Percentiles rank a stretch among this genome's conserved stretches.
Conservation (phyloP, 2,113 vertebrate genomes). For the Melanotaenia duboulayi region DNA sequence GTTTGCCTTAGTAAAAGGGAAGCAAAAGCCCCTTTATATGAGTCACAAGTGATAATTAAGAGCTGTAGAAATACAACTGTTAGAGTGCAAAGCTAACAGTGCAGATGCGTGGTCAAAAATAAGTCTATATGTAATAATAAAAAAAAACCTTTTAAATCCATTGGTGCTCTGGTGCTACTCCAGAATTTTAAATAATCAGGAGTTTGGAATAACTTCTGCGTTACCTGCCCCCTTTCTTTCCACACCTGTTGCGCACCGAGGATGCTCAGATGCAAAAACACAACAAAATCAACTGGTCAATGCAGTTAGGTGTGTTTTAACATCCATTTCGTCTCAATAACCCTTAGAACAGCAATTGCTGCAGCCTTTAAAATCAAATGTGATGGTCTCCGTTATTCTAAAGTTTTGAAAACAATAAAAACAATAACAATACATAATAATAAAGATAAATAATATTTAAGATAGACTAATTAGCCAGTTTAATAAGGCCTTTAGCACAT, state of each 20-base stretch:
- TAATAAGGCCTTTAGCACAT: no score
- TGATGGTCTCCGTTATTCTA: no score
- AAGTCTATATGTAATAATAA: conserved; percentile 25
- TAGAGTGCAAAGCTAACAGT: conserved; percentile 10
- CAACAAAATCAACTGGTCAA: background rate
- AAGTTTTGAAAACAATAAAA: no score
- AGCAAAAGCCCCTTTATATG: conserved; percentile 54
- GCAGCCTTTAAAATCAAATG: background rate
- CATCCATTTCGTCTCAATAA: background rate
- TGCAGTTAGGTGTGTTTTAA: background rate
- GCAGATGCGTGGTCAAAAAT: background rate
- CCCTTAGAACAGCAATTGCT: background rate
- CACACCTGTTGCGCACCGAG: conserved; percentile 64
- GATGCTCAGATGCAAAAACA: conserved; percentile 27
- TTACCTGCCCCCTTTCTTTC: conserved; percentile 13
- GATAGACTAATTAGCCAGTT: no score
- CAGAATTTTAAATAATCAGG: no score
- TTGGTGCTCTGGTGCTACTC: background rate
- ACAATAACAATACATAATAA: no score
- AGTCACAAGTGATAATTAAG: conserved; percentile 67
- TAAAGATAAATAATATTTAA: no score
- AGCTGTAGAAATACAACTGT: conserved; percentile 57
- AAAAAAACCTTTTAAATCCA: background rate
- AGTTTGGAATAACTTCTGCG: background rate
- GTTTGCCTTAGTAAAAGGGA: conserved; percentile 65